These are phyloP conservation scores for Myotis lucifugus DNA, from an alignment of 2,113 vertebrate species.

Conservation along the genomic window DNA sequence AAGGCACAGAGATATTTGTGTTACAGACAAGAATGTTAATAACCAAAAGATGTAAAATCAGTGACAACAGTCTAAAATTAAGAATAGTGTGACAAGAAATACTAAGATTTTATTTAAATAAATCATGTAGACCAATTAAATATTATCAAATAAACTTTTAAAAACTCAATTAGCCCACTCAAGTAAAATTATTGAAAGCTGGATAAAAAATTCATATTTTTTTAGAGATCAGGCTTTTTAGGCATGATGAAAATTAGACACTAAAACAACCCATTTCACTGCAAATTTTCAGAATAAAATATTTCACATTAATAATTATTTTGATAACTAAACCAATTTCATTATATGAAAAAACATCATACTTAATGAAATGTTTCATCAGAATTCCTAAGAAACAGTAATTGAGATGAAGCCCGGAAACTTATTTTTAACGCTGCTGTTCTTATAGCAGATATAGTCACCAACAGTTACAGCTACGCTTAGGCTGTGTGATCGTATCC, in stretches of 20 bases:
- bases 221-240: background rate
- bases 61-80: background rate
- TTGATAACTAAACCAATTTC: background rate
- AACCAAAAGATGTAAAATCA: background rate
- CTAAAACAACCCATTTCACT: background rate
- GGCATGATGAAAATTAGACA: background rate
- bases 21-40: conserved; percentile 7
- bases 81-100: background rate
- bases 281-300: background rate
- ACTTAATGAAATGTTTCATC: background rate
- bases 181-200: background rate
- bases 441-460: background rate
- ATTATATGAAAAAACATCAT: background rate
- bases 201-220: background rate
- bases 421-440: background rate
- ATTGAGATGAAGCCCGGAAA: background rate
- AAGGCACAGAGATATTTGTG: background rate
- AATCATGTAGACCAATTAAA: background rate
- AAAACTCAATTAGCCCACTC: background rate
- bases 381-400: background rate
- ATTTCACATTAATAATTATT: background rate
- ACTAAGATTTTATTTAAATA: background rate
- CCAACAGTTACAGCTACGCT: background rate
- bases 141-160: background rate
- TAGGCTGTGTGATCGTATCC: rapidly evolving